Evolutionary conservation across 1,140 invertebrate genomes (phyloP).

Genomic region (Bombus balteatus): DNA sequence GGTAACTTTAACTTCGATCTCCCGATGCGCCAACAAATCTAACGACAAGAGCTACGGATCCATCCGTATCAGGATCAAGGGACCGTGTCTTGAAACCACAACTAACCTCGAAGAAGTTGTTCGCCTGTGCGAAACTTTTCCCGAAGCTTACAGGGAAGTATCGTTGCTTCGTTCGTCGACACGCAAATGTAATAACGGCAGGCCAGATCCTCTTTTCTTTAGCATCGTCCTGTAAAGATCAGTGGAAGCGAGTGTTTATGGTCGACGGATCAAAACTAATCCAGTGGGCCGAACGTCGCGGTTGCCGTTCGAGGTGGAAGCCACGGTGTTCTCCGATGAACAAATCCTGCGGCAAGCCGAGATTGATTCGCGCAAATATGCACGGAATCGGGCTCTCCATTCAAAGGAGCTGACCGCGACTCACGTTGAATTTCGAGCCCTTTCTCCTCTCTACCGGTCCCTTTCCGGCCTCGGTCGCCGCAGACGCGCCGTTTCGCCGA

Average conservation of each 20-base stretch:
- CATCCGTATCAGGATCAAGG: neutral
- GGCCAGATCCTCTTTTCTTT: too few species aligned
- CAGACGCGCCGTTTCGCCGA: slow-evolving; percentile 19
- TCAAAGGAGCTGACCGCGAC: slow-evolving; percentile 10
- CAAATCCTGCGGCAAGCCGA: slow-evolving; percentile 7
- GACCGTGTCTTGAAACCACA: neutral
- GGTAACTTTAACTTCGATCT: too few species aligned
- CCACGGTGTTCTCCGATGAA: neutral
- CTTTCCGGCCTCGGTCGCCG: neutral
- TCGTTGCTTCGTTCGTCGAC: neutral
- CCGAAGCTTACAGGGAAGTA: neutral
- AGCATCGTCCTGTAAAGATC: neutral
- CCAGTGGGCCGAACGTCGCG: neutral
- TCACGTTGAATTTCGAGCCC: slow-evolving; percentile 13
- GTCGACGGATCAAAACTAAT: slow-evolving; percentile 1
- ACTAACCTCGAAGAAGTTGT: neutral
- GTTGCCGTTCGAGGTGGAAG: too few species aligned
- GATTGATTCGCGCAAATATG: slow-evolving; percentile 40
- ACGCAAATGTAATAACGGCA: slow-evolving; percentile 5
- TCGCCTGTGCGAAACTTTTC: neutral
- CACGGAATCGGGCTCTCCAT: neutral
- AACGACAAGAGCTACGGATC: neutral
- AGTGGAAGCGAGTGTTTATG: slow-evolving; percentile 11
- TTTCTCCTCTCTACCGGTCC: neutral
- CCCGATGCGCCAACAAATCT: neutral